Evolutionary conservation across 2,888 invertebrate species (phyloP), one percentile per base, ranked within the genome.

Genomic region (Tanaodytes sp.): DNA sequence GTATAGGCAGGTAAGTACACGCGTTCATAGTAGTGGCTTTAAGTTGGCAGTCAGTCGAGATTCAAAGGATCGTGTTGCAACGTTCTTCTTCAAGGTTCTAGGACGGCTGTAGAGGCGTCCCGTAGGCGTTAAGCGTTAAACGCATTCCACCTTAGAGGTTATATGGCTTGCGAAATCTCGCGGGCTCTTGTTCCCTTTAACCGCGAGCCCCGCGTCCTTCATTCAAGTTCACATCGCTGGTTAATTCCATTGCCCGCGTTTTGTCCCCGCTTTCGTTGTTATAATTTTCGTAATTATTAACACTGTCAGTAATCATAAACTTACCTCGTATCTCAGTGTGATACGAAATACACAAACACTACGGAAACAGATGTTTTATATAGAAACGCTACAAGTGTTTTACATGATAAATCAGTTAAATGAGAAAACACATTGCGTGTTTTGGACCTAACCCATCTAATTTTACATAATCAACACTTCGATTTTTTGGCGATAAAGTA

Each of bases 131-230:
- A 76, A 81, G 79, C 81, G 83, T 83, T 84, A 83, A 84, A 84
- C 83, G 84, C 84, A 84, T 84, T 84, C 84, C 84, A 81, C 73
- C 81, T 82, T 80, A 83, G 83, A 84, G 84, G 83, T 82, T 83
- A 80, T 74, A 71, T 75, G 76, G 73, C 77, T 82, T 82, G 79
- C 81, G 80, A 82, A 82, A 83, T 66, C 74, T 72, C 64, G 62
- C 66, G 73, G 69, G 62, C 64, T 61, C 76, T 75, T 73, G 77
- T 77, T 81, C 82, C 83, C 77, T 81, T 83, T 82, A 82, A 77
- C 79, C 77, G 79, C 78, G 80, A 82, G 82, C 81, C 77, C 76
- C 76, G 73, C 79, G 83, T 80, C 82, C 83, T 83, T 84, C 81
- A 78, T 71, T 83, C 83, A 84, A 84, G 84, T 84, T 84, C 83